Evolutionary conservation across 2,888 invertebrate genomes (phyloP).

Genomic region (Harpalus rufipes): DNA sequence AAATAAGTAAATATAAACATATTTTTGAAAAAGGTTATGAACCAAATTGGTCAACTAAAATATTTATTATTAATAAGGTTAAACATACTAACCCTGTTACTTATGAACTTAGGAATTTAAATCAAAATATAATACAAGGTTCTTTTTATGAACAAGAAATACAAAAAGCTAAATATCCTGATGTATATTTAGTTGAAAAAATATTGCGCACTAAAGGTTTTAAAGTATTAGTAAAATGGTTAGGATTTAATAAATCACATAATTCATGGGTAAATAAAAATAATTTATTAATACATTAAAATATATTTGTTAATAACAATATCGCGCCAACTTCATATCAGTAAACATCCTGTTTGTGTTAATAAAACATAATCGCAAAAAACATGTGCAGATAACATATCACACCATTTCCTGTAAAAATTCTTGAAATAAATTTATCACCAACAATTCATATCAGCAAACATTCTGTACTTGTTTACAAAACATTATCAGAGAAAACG

Average conservation of each 20-base stretch:
- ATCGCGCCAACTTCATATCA: no score
- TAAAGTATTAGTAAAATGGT: constrained; percentile 41
- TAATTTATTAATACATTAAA: not conserved
- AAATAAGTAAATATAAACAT: constrained; percentile 33
- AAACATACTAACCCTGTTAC: constrained; percentile 32
- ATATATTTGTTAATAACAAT: not conserved
- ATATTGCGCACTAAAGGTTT: constrained; percentile 5
- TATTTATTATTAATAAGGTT: constrained; percentile 32
- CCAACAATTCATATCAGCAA: no score
- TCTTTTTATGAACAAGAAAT: constrained; percentile 38
- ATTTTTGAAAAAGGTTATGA: constrained; percentile 29
- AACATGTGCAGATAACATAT: no score
- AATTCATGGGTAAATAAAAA: constrained; percentile 38
- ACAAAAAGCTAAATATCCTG: constrained; percentile 21
- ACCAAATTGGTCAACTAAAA: constrained; percentile 34
- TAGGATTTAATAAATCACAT: not conserved
- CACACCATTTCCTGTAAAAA: no score
- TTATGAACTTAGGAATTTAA: constrained; percentile 8
- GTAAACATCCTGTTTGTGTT: no score
- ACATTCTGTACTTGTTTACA: no score
- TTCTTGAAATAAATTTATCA: no score
- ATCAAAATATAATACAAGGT: constrained; percentile 1
- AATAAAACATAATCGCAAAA: no score
- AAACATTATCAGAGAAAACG: no score
- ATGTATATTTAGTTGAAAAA: constrained; percentile 48